A percentile compares a stretch with the other conserved stretches of the same genome.
These are phyloP conservation scores for Agapornis canus DNA, from an alignment of 2,797 vertebrate species.

Conservation along the genomic window DNA sequence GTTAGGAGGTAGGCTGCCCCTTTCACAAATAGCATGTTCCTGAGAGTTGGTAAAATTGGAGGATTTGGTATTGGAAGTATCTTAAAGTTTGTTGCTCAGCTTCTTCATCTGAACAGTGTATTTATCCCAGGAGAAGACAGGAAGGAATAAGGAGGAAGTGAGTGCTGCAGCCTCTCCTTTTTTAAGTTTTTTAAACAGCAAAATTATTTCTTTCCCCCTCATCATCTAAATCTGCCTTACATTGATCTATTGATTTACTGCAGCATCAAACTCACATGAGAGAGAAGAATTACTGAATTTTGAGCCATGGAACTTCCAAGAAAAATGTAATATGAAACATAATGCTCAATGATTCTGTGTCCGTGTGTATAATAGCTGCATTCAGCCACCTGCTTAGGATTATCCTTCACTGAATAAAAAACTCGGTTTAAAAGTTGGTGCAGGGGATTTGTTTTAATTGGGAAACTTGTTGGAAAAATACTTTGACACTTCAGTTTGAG, in stretches of 20 bases:
- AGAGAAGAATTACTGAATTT: background rate
- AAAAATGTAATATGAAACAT: background rate
- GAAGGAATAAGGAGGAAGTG: background rate
- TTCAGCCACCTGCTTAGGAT: background rate
- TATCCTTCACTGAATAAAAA: background rate
- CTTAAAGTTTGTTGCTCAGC: background rate
- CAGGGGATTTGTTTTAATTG: background rate
- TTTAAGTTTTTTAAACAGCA: background rate
- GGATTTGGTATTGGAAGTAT: background rate
- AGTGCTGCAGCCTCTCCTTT: background rate
- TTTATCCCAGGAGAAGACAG: background rate
- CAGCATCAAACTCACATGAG: background rate
- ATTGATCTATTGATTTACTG: background rate
- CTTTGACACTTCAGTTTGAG: background rate
- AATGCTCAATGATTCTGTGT: background rate
- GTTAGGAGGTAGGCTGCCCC: background rate
- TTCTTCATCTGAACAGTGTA: background rate
- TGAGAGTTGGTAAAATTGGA: background rate
- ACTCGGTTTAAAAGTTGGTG: background rate
- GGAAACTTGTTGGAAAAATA: background rate
- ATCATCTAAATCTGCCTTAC: background rate
- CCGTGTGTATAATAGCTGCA: background rate
- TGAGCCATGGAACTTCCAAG: background rate
- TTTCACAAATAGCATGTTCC: background rate
- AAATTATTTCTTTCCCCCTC: background rate